phyloP scores from a whole-genome alignment of 1,140 invertebrate species.

The Tetraneura akinire region DNA sequence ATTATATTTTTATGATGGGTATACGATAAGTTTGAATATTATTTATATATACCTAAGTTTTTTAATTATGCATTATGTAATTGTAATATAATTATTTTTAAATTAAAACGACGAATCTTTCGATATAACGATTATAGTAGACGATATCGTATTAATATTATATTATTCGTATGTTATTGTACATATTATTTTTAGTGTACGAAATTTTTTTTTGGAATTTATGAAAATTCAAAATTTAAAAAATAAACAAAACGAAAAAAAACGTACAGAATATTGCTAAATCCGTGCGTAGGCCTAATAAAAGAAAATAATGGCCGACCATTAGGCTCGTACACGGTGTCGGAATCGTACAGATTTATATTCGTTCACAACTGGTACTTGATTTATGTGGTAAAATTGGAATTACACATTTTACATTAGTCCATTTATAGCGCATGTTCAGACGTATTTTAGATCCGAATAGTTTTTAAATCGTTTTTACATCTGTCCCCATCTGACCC shows the following conservation, averaged over 20 bases:
- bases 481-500: not conserved
- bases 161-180: too few species aligned
- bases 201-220: too few species aligned
- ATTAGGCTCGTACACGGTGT: constrained; percentile 27
- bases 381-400: constrained; percentile 37
- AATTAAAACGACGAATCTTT: too few species aligned
- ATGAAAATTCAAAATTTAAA: not conserved
- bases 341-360: constrained; percentile 23
- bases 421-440: constrained; percentile 23
- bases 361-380: constrained; percentile 24
- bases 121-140: too few species aligned
- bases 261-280: not conserved
- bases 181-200: too few species aligned
- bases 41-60: too few species aligned
- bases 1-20: too few species aligned
- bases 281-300: constrained; percentile 6
- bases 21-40: too few species aligned
- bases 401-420: constrained; percentile 44
- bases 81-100: too few species aligned
- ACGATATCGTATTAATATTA: too few species aligned
- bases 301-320: constrained; percentile 44
- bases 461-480: constrained; percentile 40
- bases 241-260: not conserved
- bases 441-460: constrained; percentile 20
- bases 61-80: too few species aligned